These are phyloP conservation scores for Campopleginae sp. DNA, from an alignment of 2,888 invertebrate genomes.

Conservation along the genomic window DNA sequence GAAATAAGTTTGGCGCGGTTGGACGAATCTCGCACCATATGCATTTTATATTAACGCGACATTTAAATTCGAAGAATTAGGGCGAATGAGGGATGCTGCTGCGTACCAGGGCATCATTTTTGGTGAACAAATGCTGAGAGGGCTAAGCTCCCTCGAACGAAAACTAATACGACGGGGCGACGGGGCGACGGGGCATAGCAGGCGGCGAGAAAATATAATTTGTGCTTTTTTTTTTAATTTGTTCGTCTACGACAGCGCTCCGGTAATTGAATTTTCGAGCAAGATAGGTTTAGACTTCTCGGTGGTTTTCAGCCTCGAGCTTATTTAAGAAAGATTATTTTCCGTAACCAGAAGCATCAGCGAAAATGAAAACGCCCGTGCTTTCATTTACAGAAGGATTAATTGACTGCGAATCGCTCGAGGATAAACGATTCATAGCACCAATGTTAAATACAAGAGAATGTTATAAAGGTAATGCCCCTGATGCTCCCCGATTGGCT, in stretches of 20 bases:
- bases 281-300: constrained; percentile 79
- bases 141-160: constrained; percentile 54
- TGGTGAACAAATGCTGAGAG: constrained; percentile 55
- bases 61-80: constrained; percentile 6
- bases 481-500: constrained; percentile 2
- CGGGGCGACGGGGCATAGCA: constrained; percentile 14
- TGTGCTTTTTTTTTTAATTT: constrained; percentile 81
- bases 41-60: constrained; percentile 10
- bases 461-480: constrained; percentile 29
- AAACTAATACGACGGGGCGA: constrained; percentile 74
- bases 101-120: constrained; percentile 41
- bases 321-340: constrained; percentile 84
- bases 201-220: constrained; percentile 75
- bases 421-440: constrained; percentile 62
- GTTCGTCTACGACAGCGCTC: constrained; percentile 77
- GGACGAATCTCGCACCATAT: background rate
- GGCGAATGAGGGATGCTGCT: constrained; percentile 28
- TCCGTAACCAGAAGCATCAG: constrained; percentile 75
- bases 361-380: constrained; percentile 83
- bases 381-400: constrained; percentile 81
- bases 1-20: background rate
- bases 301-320: constrained; percentile 77
- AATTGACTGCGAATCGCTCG: constrained; percentile 78
- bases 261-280: constrained; percentile 81
- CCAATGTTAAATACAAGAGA: constrained; percentile 45